Percentiles rank a stretch among this genome's conserved stretches.
Evolutionary conservation across 2,113 vertebrate genomes (phyloP).

Genomic region (Prunella fulvescens): DNA sequence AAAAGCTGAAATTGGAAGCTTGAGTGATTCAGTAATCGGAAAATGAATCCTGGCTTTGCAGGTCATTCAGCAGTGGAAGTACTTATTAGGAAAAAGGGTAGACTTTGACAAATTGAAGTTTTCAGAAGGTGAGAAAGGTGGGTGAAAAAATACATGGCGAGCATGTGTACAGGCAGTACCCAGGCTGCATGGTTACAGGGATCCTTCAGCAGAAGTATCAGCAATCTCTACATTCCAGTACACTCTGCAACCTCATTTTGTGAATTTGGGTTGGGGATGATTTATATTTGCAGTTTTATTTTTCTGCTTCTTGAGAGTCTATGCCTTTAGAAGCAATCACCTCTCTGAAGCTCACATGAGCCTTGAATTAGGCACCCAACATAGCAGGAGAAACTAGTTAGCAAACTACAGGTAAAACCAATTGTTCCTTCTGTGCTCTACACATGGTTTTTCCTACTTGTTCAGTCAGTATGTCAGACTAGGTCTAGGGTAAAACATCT

Average conservation of each 20-base stretch:
- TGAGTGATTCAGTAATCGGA: neutral
- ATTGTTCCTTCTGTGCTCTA: neutral
- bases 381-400: neutral
- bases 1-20: conserved; percentile 50
- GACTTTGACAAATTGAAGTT: neutral
- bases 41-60: conserved; percentile 36
- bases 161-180: neutral
- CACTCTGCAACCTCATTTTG: neutral
- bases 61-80: neutral
- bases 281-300: neutral
- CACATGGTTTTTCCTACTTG: neutral
- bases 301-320: neutral
- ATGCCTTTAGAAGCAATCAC: neutral
- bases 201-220: neutral
- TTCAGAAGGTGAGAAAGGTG: neutral
- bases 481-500: neutral
- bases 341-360: neutral
- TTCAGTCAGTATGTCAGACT: neutral
- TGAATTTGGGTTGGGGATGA: neutral
- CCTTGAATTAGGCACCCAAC: neutral
- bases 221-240: neutral
- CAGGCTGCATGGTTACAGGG: neutral
- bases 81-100: neutral
- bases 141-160: neutral
- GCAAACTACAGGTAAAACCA: neutral